Base-by-base conservation (phyloP, 2,797 vertebrate species). In the Phoxinus dragarum region DNA sequence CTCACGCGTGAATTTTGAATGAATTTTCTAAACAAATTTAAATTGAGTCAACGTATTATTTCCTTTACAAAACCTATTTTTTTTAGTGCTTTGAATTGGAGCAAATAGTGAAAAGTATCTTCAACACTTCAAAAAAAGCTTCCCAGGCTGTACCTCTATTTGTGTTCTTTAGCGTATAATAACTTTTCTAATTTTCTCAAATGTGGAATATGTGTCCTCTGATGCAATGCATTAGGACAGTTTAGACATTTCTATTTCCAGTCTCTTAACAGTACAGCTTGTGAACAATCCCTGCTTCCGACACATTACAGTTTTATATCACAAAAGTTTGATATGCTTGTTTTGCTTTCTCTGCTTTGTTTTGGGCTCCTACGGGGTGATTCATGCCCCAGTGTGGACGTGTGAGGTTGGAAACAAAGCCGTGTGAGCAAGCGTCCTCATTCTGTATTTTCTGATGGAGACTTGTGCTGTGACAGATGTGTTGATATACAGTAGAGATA, bases 361-460 rank as follows among this genome's bases (percentile, higher is more conserved):
- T 74, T 81, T 61, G 66, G 80, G 61, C 80, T 75, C 76, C 83
- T 80, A 44, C 47, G 8, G 80, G 84, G 80, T 90, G 80, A 82
- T 84, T 90, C 74, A 88, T 74, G 31, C 67, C 40, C 64, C 64
- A 59, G 68, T 84, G 86, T 80, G 87, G 84, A 88, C 83, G 88
- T 77, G 78, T 72, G 74, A 81, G 81, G 87, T 76, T 68, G 81
- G 52, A 83, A 84, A 80, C 16, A 86, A 84, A 88, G 75, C 23
- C 3, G 10, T 11, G 82, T 84, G 73, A 80, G 86, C 78, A 82
- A 71, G 27, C 40, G 84, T 88, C 80, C 89, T 89, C 87, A 72
- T 81, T 84, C 76, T 78, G 69, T 85, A 86, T 89, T 86, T 88
- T 88, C 88, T 84, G 66, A 80, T 47, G 80, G 86, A 86, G 80